A percentile compares a stretch with the other conserved stretches of the same genome.
phyloP scores from a whole-genome alignment of 2,113 vertebrate genomes.

The Anolis sagrei region DNA sequence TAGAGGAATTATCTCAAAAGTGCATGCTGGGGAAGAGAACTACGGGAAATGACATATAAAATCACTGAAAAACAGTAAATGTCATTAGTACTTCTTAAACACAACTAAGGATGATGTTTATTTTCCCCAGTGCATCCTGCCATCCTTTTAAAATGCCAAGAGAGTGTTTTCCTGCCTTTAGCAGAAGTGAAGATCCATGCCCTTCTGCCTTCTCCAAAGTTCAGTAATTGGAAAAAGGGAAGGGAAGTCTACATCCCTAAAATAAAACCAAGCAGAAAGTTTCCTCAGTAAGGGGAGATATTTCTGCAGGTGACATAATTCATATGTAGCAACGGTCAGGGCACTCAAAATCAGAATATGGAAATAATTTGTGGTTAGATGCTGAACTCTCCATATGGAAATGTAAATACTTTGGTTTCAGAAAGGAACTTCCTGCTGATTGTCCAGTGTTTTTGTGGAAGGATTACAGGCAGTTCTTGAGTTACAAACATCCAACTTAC shows the following conservation, averaged over 20 bases:
- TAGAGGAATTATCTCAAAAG: not conserved
- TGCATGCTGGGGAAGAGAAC: not conserved
- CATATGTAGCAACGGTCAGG: not conserved
- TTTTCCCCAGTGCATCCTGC: not conserved
- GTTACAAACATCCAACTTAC: not conserved
- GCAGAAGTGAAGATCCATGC: constrained; percentile 39
- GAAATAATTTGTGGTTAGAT: not conserved
- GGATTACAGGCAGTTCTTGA: not conserved
- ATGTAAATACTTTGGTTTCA: not conserved
- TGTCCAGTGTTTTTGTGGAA: not conserved
- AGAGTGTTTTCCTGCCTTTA: not conserved
- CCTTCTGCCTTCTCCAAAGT: constrained; percentile 20
- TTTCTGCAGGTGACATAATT: not conserved
- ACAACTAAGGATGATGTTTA: not conserved
- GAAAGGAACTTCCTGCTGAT: not conserved
- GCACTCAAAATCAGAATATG: not conserved
- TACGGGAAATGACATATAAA: not conserved
- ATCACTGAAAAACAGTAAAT: not conserved
- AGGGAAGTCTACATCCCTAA: constrained; percentile 16
- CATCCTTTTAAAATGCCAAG: not conserved
- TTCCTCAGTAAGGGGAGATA: not conserved
- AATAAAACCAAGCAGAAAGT: not conserved
- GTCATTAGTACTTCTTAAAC: not conserved
- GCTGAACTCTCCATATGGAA: not conserved
- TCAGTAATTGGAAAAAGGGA: not conserved